Percentiles rank a stretch among this genome's conserved stretches.
These are phyloP conservation scores for Microcaecilia unicolor DNA, from an alignment of 2,797 vertebrate genomes.

Conservation along the genomic window DNA sequence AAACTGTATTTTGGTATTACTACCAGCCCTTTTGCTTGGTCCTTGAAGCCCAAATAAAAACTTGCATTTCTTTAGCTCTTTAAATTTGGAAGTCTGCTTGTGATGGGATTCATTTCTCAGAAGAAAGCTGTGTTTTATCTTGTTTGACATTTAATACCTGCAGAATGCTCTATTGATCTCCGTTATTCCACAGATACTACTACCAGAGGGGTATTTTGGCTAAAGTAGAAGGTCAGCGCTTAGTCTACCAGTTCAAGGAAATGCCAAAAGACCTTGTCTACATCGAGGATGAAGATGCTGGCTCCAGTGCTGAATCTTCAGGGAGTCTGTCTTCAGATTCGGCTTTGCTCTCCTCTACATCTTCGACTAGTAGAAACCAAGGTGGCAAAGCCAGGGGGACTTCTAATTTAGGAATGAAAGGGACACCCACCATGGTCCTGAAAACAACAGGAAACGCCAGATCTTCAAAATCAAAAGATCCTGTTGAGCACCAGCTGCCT, in stretches of 20 bases:
- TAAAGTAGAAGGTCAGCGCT: constrained; percentile 93
- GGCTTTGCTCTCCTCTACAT: constrained; percentile 31
- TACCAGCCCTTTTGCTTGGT: no score
- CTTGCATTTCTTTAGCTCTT: no score
- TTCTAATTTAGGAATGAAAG: constrained; percentile 41
- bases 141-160: no score
- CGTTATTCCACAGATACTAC: constrained; percentile 71
- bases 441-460: constrained; percentile 51
- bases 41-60: no score
- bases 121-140: no score
- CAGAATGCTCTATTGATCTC: not conserved
- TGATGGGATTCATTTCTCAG: no score
- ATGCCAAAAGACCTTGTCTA: constrained; percentile 90
- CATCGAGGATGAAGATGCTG: constrained; percentile 76
- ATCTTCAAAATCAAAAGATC: constrained; percentile 49
- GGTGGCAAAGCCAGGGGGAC: constrained; percentile 38
- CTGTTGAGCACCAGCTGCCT: constrained; percentile 66
- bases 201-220: constrained; percentile 97
- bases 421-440: constrained; percentile 43
- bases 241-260: constrained; percentile 95
- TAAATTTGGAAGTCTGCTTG: no score
- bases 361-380: constrained; percentile 43
- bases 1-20: no score
- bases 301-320: constrained; percentile 57
- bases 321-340: constrained; percentile 36